A percentile compares a stretch with the other conserved stretches of the same genome.
Conservation (phyloP, 92 coral and sea anemone genomes). For the Porites divaricata region DNA sequence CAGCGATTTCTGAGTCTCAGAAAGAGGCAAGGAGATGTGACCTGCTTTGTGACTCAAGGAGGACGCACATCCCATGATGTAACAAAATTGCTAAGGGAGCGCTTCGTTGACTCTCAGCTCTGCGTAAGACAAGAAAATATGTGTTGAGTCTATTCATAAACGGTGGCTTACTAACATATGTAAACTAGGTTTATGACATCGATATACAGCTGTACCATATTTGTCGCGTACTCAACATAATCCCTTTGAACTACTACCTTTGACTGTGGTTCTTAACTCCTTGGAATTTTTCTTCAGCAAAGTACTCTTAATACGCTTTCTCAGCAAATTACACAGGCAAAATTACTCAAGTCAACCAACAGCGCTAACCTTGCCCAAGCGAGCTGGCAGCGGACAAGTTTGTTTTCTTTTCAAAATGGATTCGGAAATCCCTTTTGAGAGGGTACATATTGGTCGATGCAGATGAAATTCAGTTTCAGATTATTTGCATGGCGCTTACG, state of each 20-base stretch:
- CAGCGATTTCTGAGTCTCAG: slow-evolving; percentile 77
- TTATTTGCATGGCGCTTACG: slow-evolving; percentile 12
- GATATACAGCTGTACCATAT: background rate
- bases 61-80: slow-evolving; percentile 40
- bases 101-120: background rate
- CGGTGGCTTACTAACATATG: slow-evolving; percentile 11
- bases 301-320: background rate
- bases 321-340: too few relatives aligned
- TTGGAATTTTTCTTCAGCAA: background rate
- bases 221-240: background rate
- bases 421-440: background rate
- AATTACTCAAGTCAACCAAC: background rate
- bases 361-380: background rate
- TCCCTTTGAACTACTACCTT: background rate
- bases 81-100: background rate
- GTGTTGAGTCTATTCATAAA: slow-evolving; percentile 1
- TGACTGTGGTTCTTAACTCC: background rate
- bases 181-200: slow-evolving; percentile 6
- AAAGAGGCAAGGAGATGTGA: slow-evolving; percentile 52
- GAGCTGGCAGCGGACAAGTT: background rate
- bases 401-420: background rate
- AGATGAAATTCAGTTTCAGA: background rate
- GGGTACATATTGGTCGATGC: slow-evolving; percentile 2
- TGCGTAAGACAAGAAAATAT: background rate
- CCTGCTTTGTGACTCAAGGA: slow-evolving; percentile 5